Conservation (phyloP, 2,797 vertebrate species). For the Pachyuromys duprasi region DNA sequence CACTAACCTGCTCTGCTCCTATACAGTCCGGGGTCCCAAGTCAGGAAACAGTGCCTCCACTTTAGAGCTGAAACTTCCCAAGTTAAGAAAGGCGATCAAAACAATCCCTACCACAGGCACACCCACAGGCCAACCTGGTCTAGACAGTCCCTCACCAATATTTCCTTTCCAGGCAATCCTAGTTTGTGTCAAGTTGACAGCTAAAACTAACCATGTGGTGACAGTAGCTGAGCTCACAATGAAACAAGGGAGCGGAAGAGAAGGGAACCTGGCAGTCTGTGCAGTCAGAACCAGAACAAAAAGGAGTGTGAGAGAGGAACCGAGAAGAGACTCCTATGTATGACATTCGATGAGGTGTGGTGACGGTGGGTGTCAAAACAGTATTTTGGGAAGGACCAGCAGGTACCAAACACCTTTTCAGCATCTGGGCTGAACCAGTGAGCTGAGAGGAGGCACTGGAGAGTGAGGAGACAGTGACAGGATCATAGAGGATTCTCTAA, state of each 20-base stretch:
- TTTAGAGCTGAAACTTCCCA: neutral
- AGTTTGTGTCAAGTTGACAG: neutral
- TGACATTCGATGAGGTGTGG: neutral
- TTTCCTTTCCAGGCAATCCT: neutral
- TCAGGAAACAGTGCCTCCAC: too few species aligned
- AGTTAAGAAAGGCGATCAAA: neutral
- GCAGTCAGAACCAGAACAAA: slow-evolving; percentile 9
- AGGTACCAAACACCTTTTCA: neutral
- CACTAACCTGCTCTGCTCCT: too few species aligned
- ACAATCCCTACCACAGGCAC: neutral
- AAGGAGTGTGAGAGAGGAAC: neutral
- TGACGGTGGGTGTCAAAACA: neutral
- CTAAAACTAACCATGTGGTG: neutral
- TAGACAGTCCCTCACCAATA: neutral
- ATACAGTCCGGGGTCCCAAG: neutral
- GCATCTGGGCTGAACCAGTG: neutral
- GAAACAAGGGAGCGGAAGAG: neutral
- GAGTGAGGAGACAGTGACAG: neutral
- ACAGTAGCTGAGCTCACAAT: neutral
- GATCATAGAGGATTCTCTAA: too few species aligned
- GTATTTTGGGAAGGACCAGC: neutral
- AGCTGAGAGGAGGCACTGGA: neutral
- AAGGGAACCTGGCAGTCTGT: neutral
- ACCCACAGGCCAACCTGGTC: neutral
- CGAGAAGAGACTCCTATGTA: neutral